Evolutionary conservation across 2,113 vertebrate genomes (phyloP).

Genomic region (Psammodynastes pulverulentus): DNA sequence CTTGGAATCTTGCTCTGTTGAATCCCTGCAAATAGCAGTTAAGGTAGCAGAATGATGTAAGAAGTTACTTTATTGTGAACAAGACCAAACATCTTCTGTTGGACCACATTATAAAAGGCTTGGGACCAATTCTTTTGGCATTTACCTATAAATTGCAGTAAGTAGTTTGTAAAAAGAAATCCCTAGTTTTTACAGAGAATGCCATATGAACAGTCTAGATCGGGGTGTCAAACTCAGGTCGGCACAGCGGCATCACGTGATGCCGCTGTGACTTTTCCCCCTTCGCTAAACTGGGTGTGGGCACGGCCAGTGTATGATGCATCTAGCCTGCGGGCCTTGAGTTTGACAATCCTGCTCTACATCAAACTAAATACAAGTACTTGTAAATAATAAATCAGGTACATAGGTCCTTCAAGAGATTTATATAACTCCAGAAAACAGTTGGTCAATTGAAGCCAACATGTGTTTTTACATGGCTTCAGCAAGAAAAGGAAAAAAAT

Average conservation of each 20-base stretch:
- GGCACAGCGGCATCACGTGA: no score
- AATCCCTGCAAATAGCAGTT: neutral
- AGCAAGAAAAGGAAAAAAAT: neutral
- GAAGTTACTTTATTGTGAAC: neutral
- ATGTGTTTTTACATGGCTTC: neutral
- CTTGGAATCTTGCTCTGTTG: neutral
- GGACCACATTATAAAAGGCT: neutral
- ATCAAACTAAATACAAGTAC: neutral
- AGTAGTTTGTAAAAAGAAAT: neutral
- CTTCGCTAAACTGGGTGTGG: no score
- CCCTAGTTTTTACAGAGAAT: conserved; percentile 12
- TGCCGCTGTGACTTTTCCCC: no score
- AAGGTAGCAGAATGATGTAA: neutral
- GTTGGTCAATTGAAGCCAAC: neutral
- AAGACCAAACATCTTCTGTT: neutral
- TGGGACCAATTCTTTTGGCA: neutral
- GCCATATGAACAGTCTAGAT: neutral
- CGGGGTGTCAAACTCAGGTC: no score
- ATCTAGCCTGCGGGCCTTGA: no score
- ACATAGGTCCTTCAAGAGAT: neutral
- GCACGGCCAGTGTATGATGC: no score
- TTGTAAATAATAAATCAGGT: conserved; percentile 12
- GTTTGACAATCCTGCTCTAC: no score
- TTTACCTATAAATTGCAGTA: neutral
- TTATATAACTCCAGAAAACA: neutral